Conservation (phyloP, 2,113 vertebrate genomes). For the Todiramphus chloris region DNA sequence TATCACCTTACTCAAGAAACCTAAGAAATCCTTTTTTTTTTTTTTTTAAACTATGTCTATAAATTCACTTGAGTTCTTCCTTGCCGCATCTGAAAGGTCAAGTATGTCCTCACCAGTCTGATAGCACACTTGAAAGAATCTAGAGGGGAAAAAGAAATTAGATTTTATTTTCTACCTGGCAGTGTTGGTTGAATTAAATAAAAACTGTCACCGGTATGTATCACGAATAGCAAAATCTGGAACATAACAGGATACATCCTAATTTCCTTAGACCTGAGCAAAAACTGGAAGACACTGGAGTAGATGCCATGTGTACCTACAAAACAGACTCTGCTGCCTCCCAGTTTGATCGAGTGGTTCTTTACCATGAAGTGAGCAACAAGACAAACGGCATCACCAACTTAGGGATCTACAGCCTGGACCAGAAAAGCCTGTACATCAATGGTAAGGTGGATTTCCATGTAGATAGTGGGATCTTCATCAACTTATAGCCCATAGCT, state of each 20-base stretch:
- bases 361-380: slow-evolving; percentile 26
- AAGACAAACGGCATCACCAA: background rate
- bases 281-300: background rate
- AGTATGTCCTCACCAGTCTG: background rate
- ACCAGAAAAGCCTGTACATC: slow-evolving; percentile 30
- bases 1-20: background rate
- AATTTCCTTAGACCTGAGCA: slow-evolving; percentile 21
- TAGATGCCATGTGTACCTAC: slow-evolving; percentile 61
- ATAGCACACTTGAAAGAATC: background rate
- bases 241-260: background rate
- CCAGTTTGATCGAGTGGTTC: background rate
- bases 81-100: background rate
- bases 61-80: background rate
- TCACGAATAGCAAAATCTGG: background rate
- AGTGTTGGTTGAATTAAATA: background rate
- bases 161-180: background rate
- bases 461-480: background rate
- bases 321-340: background rate
- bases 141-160: background rate
- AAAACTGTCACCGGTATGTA: background rate
- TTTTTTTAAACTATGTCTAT: background rate
- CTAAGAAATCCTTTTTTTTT: background rate
- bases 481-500: background rate
- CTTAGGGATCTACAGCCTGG: background rate
- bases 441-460: background rate